A percentile compares a stretch with the other conserved stretches of the same genome.
Evolutionary conservation across 2,113 vertebrate genomes (phyloP).

Genomic region (Neolamprologus cancellatus): DNA sequence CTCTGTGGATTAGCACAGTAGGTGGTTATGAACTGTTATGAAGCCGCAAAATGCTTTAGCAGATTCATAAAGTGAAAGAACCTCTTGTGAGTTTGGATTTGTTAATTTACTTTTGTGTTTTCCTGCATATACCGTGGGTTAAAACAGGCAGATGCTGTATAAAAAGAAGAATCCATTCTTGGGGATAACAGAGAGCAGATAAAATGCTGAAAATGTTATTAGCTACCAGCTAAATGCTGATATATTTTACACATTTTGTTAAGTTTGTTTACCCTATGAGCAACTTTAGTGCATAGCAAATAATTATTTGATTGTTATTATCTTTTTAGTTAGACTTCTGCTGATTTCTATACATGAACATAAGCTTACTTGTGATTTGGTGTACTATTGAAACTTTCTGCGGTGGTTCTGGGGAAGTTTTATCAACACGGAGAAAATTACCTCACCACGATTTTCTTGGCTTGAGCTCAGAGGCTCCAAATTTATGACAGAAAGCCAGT

Average conservation of each 20-base stretch:
- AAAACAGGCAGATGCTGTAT: not conserved
- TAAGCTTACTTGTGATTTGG: not conserved
- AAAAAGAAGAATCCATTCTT: not conserved
- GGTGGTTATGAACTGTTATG: not conserved
- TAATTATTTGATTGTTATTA: not conserved
- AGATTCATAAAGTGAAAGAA: not conserved
- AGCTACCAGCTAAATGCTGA: not conserved
- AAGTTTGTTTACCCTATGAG: constrained; percentile 1
- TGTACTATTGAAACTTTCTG: not conserved
- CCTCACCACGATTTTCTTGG: not conserved
- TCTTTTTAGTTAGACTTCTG: not conserved
- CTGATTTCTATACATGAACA: not conserved
- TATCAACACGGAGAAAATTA: not conserved
- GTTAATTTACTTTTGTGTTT: not conserved
- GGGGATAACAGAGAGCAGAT: not conserved
- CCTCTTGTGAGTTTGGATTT: not conserved
- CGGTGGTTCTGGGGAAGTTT: not conserved
- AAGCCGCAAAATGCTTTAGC: not conserved
- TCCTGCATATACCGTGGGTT: not conserved
- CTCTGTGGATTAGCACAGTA: not conserved
- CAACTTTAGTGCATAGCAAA: not conserved
- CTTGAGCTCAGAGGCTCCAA: not conserved
- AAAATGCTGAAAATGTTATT: not conserved
- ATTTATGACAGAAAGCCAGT: not conserved
- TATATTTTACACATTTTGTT: not conserved